A percentile compares a stretch with the other conserved stretches of the same genome.
These are phyloP conservation scores for Oxyura jamaicensis DNA, from an alignment of 2,113 vertebrate species.

Conservation along the genomic window DNA sequence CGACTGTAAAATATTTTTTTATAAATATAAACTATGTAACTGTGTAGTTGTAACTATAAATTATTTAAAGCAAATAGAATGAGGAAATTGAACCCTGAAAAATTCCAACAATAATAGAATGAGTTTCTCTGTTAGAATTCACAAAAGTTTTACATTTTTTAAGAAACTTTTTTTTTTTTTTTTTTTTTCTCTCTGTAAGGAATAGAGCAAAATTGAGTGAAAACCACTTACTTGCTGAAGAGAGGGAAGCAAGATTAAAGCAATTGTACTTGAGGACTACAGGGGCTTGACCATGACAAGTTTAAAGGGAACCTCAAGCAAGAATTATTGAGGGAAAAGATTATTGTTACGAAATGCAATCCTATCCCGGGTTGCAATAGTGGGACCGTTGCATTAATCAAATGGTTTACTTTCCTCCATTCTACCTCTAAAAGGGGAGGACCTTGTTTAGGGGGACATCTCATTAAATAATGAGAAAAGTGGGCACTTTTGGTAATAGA, in stretches of 20 bases:
- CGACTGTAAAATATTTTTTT: background rate
- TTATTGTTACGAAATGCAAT: background rate
- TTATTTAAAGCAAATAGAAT: background rate
- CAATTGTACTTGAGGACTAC: background rate
- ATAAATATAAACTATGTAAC: background rate
- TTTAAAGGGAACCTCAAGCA: background rate
- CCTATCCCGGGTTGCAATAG: background rate
- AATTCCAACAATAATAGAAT: background rate
- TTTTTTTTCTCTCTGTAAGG: background rate
- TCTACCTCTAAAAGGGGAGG: background rate
- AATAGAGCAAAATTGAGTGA: background rate
- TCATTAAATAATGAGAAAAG: background rate
- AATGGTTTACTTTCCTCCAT: background rate
- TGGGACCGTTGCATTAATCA: background rate
- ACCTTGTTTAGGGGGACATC: background rate
- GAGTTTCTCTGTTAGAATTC: background rate
- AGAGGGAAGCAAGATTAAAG: background rate
- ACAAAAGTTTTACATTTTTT: background rate
- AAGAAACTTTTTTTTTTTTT: background rate
- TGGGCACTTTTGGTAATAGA: background rate
- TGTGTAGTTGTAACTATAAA: background rate
- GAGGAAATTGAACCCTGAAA: background rate
- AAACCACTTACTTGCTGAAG: background rate
- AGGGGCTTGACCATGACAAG: background rate
- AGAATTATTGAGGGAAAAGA: background rate